Base-by-base conservation (phyloP, 92 coral and sea anemone species). In the Porites lobata region DNA sequence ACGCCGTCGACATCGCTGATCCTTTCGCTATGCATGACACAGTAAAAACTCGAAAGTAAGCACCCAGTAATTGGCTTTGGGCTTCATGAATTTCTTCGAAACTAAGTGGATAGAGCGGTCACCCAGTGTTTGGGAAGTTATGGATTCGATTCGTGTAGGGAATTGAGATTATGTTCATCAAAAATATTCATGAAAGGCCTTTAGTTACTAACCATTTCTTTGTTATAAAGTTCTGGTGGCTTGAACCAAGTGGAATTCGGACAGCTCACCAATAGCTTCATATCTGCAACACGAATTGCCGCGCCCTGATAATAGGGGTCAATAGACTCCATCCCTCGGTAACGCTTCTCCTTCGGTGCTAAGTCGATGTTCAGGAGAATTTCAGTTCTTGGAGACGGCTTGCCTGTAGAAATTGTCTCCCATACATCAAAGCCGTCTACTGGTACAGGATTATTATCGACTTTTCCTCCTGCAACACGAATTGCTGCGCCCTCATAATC, bases 351-450 rank as follows among this genome's bases (percentile, higher is more conserved):
- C 4, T 80, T 65, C 15, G 79, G 65, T 9, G 76, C 57, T n/a
- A 87, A 56, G 86, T 91, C 94, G 38, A 91, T 87, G 77, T 91
- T 91, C 22, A 81, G 91, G 26, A 87, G 94, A 75, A 91, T 91
- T 32, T 91, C 94, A 20, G 75, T 91, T 85, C 94, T 85, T 66
- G 94, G 94, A 14, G 91, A 91, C 15, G 94, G 82, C 43, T 78
- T 77, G 1, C 85, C 91, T 3, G 63, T 24, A 9, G 88, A 80
- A 64, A 91, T 75, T 54, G 94, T 86, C 6, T 87, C 82, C 94
- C 94, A 91, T 63, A 91, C 74, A 57, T 91, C 81, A 76, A 91
- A 78, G 19, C 94, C 94, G 87, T 91, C 94, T 17, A 87, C 72
- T 9, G 91, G 87, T 18, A 72, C 87, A 2, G 84, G 74, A 9